Percentiles rank a stretch among this genome's conserved stretches.
Evolutionary conservation across 2,888 invertebrate genomes (phyloP).

Genomic region (Eristalis intricaria): DNA sequence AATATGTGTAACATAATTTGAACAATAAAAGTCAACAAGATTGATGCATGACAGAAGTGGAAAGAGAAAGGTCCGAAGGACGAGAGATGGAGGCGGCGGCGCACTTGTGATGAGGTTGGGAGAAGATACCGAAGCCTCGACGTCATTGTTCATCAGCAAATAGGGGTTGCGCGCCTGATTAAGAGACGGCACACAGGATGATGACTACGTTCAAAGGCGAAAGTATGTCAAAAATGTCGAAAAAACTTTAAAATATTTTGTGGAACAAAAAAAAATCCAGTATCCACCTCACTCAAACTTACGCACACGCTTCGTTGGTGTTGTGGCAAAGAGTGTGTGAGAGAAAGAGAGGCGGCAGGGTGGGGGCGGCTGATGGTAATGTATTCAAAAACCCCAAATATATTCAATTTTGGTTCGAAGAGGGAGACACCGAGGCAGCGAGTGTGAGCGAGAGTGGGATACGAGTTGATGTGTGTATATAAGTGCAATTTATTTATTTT

Average conservation of each 20-base stretch:
- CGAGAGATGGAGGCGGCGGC: not conserved
- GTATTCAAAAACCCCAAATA: slow-evolving; percentile 56
- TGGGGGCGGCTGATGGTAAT: slow-evolving; percentile 8
- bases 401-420: slow-evolving; percentile 60
- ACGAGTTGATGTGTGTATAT: slow-evolving; percentile 31
- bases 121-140: slow-evolving; percentile 1
- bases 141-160: slow-evolving; percentile 23
- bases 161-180: not conserved
- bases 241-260: slow-evolving; percentile 17
- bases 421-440: not conserved
- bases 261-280: slow-evolving; percentile 17
- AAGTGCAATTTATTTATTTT: slow-evolving; percentile 51
- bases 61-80: not conserved
- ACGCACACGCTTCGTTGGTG: slow-evolving; percentile 30
- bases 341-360: not conserved
- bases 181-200: not conserved
- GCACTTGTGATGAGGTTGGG: not conserved
- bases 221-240: slow-evolving; percentile 65
- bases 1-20: slow-evolving; percentile 48
- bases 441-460: not conserved
- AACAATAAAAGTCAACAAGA: slow-evolving; percentile 52
- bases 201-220: slow-evolving; percentile 21
- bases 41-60: slow-evolving; percentile 15
- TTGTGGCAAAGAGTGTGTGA: not conserved
- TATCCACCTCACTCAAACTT: slow-evolving; percentile 22